Evolutionary conservation across 2,797 vertebrate species (phyloP).

Genomic region (Sciaenops ocellatus): DNA sequence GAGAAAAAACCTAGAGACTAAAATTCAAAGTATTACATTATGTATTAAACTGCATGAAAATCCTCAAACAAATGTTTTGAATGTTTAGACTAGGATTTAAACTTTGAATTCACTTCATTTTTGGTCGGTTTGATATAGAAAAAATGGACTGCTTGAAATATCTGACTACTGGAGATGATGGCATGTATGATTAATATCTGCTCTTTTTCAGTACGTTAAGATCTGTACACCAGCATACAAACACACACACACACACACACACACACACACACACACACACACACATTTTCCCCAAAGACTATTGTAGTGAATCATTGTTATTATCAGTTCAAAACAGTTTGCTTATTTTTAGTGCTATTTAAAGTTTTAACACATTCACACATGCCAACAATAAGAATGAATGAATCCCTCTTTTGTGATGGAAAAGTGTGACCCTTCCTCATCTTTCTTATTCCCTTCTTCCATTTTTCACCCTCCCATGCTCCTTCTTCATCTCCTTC

Average conservation of each 20-base stretch:
- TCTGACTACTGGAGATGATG: slow-evolving; percentile 1
- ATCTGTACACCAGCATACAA: neutral
- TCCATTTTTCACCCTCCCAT: slow-evolving; percentile 32
- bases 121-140: slow-evolving; percentile 23
- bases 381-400: slow-evolving; percentile 24
- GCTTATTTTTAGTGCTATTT: neutral
- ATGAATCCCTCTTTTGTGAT: slow-evolving; percentile 15
- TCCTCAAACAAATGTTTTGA: slow-evolving; percentile 26
- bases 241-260: neutral
- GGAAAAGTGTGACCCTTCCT: slow-evolving; percentile 37
- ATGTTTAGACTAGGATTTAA: slow-evolving; percentile 40
- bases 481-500: slow-evolving; percentile 36
- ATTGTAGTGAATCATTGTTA: neutral
- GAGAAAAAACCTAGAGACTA: slow-evolving; percentile 22
- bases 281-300: neutral
- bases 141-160: neutral
- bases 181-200: neutral
- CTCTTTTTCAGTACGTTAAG: neutral
- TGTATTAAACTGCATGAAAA: slow-evolving; percentile 63
- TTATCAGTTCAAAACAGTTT: slow-evolving; percentile 1
- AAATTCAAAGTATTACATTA: slow-evolving; percentile 34
- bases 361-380: slow-evolving; percentile 12
- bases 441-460: slow-evolving; percentile 31
- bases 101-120: neutral
- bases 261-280: neutral